phyloP scores from a whole-genome alignment of 2,797 vertebrate genomes.

The Cetoscarus ocellatus region DNA sequence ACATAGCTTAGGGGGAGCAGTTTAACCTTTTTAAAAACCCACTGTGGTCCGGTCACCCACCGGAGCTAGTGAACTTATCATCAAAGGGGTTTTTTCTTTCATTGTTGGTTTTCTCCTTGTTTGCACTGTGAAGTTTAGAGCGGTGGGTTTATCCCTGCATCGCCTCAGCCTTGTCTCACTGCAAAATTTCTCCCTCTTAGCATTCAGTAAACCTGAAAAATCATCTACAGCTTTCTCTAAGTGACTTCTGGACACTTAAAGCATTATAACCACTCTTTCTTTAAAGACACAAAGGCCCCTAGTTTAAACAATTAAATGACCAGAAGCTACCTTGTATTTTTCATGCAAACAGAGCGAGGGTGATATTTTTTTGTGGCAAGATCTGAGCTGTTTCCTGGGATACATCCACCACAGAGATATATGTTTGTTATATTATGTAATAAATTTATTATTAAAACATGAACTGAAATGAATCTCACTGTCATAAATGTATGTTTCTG shows the following conservation, averaged over 20 bases:
- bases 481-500: slow-evolving; percentile 3
- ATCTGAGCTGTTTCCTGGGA: slow-evolving; percentile 88
- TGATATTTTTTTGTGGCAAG: slow-evolving; percentile 68
- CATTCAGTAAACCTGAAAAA: slow-evolving; percentile 21
- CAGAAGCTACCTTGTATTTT: slow-evolving; percentile 57
- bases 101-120: slow-evolving; percentile 82
- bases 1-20: slow-evolving; percentile 76
- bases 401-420: slow-evolving; percentile 93
- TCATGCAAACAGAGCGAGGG: slow-evolving; percentile 57
- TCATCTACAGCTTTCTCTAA: slow-evolving; percentile 13
- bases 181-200: slow-evolving; percentile 50
- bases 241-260: slow-evolving; percentile 4
- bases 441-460: slow-evolving; percentile 86
- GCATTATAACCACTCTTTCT: slow-evolving; percentile 8
- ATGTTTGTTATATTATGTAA: slow-evolving; percentile 96
- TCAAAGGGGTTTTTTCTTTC: slow-evolving; percentile 72
- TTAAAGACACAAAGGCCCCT: slow-evolving; percentile 15
- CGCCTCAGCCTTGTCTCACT: slow-evolving; percentile 72
- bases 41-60: slow-evolving; percentile 59
- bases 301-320: slow-evolving; percentile 11
- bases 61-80: slow-evolving; percentile 79
- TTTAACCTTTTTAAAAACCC: slow-evolving; percentile 76
- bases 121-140: slow-evolving; percentile 87
- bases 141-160: slow-evolving; percentile 76
- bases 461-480: slow-evolving; percentile 33